Evolutionary conservation across 2,888 invertebrate genomes (phyloP).

Genomic region (Acrocera orbiculus): DNA sequence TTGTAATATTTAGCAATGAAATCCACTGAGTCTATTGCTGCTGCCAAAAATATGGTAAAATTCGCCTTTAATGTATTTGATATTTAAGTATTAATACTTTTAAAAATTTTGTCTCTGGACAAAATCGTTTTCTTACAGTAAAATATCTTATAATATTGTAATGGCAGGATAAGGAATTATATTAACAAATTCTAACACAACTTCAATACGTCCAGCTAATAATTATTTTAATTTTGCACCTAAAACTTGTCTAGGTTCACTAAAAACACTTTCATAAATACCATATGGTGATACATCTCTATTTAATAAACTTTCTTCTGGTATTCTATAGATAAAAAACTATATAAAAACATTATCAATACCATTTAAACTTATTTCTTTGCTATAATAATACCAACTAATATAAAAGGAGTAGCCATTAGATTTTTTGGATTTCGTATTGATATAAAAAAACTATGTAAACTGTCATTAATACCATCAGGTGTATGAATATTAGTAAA

Average conservation of each 20-base stretch:
- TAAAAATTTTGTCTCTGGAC: too few species aligned
- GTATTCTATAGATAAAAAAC: constrained; percentile 76
- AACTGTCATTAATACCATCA: constrained; percentile 60
- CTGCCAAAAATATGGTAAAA: too few species aligned
- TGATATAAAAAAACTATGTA: constrained; percentile 80
- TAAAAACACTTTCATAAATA: constrained; percentile 74
- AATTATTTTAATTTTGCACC: constrained; percentile 73
- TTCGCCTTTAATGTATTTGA: too few species aligned
- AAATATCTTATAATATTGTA: too few species aligned
- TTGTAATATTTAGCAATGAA: too few species aligned
- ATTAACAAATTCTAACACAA: too few species aligned
- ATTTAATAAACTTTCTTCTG: constrained; percentile 68
- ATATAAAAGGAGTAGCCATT: constrained; percentile 62
- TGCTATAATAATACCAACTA: constrained; percentile 88
- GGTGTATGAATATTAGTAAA: constrained; percentile 79
- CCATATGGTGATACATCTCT: constrained; percentile 78
- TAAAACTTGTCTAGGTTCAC: constrained; percentile 69
- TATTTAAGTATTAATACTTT: too few species aligned
- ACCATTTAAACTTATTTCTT: constrained; percentile 80
- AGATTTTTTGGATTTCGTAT: constrained; percentile 62
- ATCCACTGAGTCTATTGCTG: too few species aligned
- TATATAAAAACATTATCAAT: constrained; percentile 86
- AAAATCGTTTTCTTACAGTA: too few species aligned
- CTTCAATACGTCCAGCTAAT: constrained; percentile 66
- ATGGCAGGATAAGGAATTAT: constrained; percentile 44